Percentiles rank a stretch among this genome's conserved stretches.
These are phyloP conservation scores for Brachypodius melanocephalos DNA, from an alignment of 2,113 vertebrate species.

Conservation along the genomic window DNA sequence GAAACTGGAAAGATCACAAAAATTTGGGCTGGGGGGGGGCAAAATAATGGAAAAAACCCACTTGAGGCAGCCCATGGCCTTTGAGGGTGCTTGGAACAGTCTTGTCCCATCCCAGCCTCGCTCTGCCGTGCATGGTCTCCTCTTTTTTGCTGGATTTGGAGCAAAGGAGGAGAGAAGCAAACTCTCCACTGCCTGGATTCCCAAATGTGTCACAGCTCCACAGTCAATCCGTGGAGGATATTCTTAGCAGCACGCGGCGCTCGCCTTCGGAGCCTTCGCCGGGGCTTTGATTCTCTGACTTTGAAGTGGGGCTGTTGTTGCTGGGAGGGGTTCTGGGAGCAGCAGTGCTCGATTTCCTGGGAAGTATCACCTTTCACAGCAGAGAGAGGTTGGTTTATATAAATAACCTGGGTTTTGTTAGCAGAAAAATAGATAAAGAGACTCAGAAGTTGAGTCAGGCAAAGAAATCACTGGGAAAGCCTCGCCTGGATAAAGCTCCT, in stretches of 20 bases:
- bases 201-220: background rate
- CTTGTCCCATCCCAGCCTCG: rapidly evolving
- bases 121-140: rapidly evolving
- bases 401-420: background rate
- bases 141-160: background rate
- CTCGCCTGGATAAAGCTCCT: background rate
- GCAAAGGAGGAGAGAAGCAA: background rate
- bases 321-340: background rate
- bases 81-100: background rate
- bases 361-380: background rate
- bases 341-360: background rate
- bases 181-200: background rate
- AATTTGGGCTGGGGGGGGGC: background rate
- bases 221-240: background rate
- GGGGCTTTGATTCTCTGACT: background rate
- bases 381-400: background rate
- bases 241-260: rapidly evolving
- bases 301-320: background rate
- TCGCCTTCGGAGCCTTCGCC: background rate
- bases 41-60: background rate
- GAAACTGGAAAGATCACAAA: background rate
- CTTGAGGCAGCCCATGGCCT: background rate
- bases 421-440: rapidly evolving
- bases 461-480: background rate
- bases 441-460: rapidly evolving